These are phyloP conservation scores for Zelleria hepariella DNA, from an alignment of 2,888 invertebrate species.

Conservation along the genomic window DNA sequence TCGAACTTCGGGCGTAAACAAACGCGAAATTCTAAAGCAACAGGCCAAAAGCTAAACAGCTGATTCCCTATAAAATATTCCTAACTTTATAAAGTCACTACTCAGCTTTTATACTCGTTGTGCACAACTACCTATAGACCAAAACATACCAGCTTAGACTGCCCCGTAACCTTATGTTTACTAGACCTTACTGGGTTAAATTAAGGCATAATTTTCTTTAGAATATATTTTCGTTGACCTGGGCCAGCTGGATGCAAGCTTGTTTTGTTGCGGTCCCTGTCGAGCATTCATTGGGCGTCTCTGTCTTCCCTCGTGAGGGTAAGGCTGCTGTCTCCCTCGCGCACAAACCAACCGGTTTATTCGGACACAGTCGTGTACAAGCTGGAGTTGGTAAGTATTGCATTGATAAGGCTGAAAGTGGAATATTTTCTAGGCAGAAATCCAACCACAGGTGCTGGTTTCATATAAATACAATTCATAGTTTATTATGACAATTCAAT, in stretches of 20 bases:
- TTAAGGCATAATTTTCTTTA: neutral
- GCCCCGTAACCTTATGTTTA: neutral
- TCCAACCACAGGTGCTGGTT: no score
- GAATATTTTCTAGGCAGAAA: neutral
- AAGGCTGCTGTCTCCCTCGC: conserved; percentile 24
- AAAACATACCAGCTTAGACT: conserved; percentile 12
- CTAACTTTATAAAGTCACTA: conserved; percentile 3
- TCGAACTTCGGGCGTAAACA: neutral
- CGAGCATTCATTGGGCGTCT: conserved; percentile 25
- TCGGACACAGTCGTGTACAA: conserved; percentile 35
- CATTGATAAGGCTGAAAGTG: conserved; percentile 16
- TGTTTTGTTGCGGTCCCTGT: conserved; percentile 48
- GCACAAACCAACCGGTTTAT: conserved; percentile 38
- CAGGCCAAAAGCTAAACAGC: neutral
- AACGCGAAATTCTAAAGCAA: neutral
- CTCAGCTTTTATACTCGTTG: neutral
- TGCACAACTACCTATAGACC: conserved; percentile 14
- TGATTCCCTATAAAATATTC: conserved; percentile 2
- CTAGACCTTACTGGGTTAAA: neutral
- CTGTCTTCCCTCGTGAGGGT: conserved; percentile 21
- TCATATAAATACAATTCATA: no score
- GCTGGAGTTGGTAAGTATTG: conserved; percentile 28
- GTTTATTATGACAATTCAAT: no score
- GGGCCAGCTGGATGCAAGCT: conserved; percentile 32
- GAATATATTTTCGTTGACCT: conserved; percentile 14